phyloP scores from a whole-genome alignment of 2,888 invertebrate genomes.

The Eurytoma californica region DNA sequence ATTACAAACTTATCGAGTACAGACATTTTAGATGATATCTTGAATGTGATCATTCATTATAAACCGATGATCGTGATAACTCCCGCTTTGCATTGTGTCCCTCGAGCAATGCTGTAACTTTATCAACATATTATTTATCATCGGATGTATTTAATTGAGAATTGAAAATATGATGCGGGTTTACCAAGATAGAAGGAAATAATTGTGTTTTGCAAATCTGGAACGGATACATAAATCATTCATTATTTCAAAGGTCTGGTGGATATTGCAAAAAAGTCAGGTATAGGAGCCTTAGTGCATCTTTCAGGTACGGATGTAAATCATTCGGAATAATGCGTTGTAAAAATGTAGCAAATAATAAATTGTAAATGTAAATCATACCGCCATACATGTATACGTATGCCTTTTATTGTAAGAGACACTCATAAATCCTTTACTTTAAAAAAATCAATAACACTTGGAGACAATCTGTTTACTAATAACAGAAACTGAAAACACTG shows the following conservation, averaged over 20 bases:
- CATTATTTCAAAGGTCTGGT: slow-evolving; percentile 16
- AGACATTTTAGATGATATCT: no score
- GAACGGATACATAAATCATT: slow-evolving; percentile 41
- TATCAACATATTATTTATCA: slow-evolving; percentile 2
- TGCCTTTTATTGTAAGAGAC: no score
- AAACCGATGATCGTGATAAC: slow-evolving; percentile 5
- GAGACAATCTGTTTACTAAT: background rate
- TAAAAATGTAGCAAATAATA: slow-evolving; percentile 36
- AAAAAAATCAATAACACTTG: no score
- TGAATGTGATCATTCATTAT: slow-evolving; percentile 4
- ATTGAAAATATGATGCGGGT: background rate
- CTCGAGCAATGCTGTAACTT: background rate
- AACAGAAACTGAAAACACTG: background rate
- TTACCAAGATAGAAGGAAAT: slow-evolving; percentile 23
- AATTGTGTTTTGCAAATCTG: slow-evolving; percentile 40
- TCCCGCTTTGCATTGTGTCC: background rate
- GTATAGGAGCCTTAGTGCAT: slow-evolving; percentile 24
- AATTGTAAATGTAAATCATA: slow-evolving; percentile 31
- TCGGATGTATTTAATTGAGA: background rate
- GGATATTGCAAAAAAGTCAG: slow-evolving; percentile 9
- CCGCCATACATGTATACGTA: no score
- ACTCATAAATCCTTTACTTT: no score
- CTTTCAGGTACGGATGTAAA: slow-evolving; percentile 29
- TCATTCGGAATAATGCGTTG: slow-evolving; percentile 19
- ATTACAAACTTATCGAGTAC: no score